phyloP scores from a whole-genome alignment of 2,888 invertebrate species.

The Drosophila maculinotata region DNA sequence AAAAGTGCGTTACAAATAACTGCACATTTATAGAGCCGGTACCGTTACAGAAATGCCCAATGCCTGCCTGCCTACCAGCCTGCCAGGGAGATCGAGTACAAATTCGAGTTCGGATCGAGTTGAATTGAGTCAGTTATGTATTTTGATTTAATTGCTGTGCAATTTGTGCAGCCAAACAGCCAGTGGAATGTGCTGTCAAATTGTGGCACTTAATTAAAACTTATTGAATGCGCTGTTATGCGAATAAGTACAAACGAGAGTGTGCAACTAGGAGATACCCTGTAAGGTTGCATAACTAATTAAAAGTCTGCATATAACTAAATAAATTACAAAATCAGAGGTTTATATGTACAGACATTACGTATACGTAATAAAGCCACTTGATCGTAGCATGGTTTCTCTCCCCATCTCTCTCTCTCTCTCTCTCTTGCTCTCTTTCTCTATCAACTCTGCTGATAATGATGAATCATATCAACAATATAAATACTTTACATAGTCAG shows the following conservation, averaged over 20 bases:
- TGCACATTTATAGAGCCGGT: conserved; percentile 59
- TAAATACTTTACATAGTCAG: not conserved
- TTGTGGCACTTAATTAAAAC: conserved; percentile 72
- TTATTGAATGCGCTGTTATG: conserved; percentile 46
- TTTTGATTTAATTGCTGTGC: conserved; percentile 71
- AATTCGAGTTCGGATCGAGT: conserved; percentile 7
- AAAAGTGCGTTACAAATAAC: conserved; percentile 78
- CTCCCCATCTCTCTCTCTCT: too few relatives aligned
- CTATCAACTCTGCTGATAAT: not conserved
- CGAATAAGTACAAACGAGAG: not conserved
- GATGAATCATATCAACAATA: not conserved
- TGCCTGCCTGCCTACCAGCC: conserved; percentile 23
- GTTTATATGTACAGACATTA: too few relatives aligned
- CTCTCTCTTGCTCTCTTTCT: too few relatives aligned
- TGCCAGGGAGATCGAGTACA: conserved; percentile 13
- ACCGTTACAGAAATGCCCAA: conserved; percentile 59
- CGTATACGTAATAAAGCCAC: too few relatives aligned
- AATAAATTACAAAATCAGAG: too few relatives aligned
- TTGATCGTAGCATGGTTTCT: too few relatives aligned
- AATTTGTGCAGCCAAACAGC: conserved; percentile 65
- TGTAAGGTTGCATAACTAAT: not conserved
- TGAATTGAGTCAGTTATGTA: conserved; percentile 6
- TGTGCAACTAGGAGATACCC: not conserved
- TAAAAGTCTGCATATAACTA: too few relatives aligned
- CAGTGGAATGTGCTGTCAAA: conserved; percentile 70